phyloP scores from a whole-genome alignment of 2,113 vertebrate species.

The Syrrhaptes paradoxus region DNA sequence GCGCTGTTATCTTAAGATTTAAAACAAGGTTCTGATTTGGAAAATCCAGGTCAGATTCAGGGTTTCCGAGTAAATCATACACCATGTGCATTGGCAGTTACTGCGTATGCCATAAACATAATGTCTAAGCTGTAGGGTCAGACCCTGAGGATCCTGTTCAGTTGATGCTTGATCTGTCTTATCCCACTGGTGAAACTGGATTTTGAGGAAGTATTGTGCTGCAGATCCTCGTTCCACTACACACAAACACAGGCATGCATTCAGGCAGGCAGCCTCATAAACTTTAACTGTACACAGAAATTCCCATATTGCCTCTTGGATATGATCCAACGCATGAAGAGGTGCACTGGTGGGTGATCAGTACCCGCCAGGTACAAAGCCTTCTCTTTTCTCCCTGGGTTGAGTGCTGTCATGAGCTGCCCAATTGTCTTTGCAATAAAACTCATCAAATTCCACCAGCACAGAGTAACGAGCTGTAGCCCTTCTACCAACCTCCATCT shows the following conservation, averaged over 20 bases:
- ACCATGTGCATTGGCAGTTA: background rate
- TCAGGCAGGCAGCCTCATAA: constrained; percentile 29
- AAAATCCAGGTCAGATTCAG: constrained; percentile 23
- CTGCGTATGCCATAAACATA: background rate
- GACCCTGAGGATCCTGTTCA: background rate
- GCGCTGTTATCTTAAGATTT: background rate
- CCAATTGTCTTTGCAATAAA: constrained; percentile 13
- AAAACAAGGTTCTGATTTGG: constrained; percentile 4
- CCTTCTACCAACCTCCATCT: constrained; percentile 48
- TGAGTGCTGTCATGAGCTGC: background rate
- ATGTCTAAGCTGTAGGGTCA: background rate
- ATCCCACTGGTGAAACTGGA: background rate
- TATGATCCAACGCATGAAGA: background rate
- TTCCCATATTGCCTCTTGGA: constrained; percentile 35
- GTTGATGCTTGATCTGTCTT: background rate
- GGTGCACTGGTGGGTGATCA: background rate
- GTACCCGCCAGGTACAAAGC: constrained; percentile 33
- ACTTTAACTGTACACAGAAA: constrained; percentile 27
- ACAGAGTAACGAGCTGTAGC: constrained; percentile 1
- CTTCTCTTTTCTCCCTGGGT: background rate
- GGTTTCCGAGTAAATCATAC: background rate
- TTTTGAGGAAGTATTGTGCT: background rate
- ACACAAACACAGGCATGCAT: background rate
- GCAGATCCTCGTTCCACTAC: background rate
- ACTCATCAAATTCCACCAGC: constrained; percentile 6